Evolutionary conservation across 2,888 invertebrate species (phyloP).

Genomic region (Sericinus montela): DNA sequence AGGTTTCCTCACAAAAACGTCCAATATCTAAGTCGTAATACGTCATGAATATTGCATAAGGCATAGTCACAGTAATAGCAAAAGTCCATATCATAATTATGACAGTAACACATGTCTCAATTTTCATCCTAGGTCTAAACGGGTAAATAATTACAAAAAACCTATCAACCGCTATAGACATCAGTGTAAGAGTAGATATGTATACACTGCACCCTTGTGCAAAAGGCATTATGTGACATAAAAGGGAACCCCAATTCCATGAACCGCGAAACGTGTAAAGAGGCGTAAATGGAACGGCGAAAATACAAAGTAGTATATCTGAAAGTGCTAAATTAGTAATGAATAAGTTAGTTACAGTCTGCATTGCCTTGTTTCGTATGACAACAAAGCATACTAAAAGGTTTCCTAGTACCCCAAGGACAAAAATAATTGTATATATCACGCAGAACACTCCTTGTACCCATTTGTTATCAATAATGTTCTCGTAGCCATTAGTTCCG

Average conservation of each 20-base stretch:
- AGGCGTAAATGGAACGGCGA: constrained; percentile 98
- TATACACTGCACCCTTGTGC: constrained; percentile 98
- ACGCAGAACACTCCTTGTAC: constrained; percentile 87
- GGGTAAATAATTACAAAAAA: constrained; percentile 98
- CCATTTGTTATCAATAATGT: constrained; percentile 82
- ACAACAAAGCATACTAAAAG: constrained; percentile 96
- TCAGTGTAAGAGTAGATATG: constrained; percentile 97
- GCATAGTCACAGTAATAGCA: constrained; percentile 91
- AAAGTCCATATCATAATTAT: constrained; percentile 95
- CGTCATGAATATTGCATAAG: constrained; percentile 93
- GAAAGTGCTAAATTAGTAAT: constrained; percentile 97
- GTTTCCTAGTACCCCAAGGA: constrained; percentile 94
- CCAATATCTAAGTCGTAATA: constrained; percentile 72
- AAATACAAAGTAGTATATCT: constrained; percentile 94
- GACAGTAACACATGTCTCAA: constrained; percentile 90
- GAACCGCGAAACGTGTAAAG: constrained; percentile 93
- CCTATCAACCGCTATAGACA: constrained; percentile 97
- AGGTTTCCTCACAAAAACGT: constrained; percentile 90
- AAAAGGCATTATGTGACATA: constrained; percentile 96
- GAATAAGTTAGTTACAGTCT: constrained; percentile 98
- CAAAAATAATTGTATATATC: constrained; percentile 91
- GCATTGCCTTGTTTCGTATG: constrained; percentile 95
- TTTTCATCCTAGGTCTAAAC: constrained; percentile 94
- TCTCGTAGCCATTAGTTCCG: constrained; percentile 43
- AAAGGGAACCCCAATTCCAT: constrained; percentile 94